These are phyloP conservation scores for Pterois miles DNA, from an alignment of 2,797 vertebrate genomes.

Conservation along the genomic window DNA sequence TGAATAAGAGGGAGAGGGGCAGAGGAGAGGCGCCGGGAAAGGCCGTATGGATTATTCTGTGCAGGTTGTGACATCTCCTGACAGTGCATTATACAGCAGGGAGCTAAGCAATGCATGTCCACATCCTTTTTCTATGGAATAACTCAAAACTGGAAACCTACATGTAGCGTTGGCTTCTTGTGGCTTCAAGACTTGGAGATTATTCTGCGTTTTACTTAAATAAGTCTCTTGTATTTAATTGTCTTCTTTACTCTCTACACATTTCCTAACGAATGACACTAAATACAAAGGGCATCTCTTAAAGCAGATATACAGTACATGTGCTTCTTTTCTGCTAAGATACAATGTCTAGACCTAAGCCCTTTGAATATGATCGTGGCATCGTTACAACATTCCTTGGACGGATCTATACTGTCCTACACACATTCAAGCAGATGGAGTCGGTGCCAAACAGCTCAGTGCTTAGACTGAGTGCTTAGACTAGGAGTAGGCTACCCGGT, in stretches of 20 bases:
- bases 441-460: conserved; percentile 62
- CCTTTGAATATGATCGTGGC: conserved; percentile 47
- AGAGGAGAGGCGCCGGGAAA: conserved; percentile 28
- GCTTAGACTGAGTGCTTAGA: conserved; percentile 58
- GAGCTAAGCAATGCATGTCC: conserved; percentile 51
- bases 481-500: conserved; percentile 54
- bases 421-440: conserved; percentile 63
- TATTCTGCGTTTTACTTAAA: conserved; percentile 30
- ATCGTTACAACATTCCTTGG: conserved; percentile 66
- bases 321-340: conserved; percentile 29
- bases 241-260: conserved; percentile 13
- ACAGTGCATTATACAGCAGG: conserved; percentile 63
- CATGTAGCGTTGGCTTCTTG: not conserved
- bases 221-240: conserved; percentile 17
- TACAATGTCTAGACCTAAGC: conserved; percentile 41
- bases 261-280: conserved; percentile 9
- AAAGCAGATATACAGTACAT: conserved; percentile 29
- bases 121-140: conserved; percentile 48
- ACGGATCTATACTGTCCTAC: conserved; percentile 60
- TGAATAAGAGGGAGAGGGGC: conserved; percentile 34
- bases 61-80: conserved; percentile 70
- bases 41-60: conserved; percentile 65
- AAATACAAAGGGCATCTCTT: conserved; percentile 23
- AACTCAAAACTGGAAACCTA: conserved; percentile 31
- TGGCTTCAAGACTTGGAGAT: conserved; percentile 11